These are phyloP conservation scores for Andrena chrysosceles DNA, from an alignment of 2,888 invertebrate genomes.

Conservation along the genomic window DNA sequence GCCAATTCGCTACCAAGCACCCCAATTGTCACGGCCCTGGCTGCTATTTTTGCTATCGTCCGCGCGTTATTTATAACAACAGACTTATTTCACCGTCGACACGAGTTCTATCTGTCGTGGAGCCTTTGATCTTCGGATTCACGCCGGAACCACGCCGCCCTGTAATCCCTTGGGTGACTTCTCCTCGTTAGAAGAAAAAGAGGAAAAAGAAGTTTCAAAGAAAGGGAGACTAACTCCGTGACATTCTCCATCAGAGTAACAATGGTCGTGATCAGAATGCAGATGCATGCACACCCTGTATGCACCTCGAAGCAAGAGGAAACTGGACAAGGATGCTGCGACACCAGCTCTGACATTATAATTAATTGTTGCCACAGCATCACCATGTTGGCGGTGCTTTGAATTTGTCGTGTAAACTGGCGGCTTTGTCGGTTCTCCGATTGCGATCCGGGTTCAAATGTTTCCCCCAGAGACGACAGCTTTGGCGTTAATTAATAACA, in stretches of 20 bases:
- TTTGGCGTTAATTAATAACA: slow-evolving; percentile 20
- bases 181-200: background rate
- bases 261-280: too few species aligned
- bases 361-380: background rate
- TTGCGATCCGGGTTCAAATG: slow-evolving; percentile 19
- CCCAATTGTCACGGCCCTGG: slow-evolving; percentile 78
- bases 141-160: slow-evolving; percentile 37
- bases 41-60: slow-evolving; percentile 80
- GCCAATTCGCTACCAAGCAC: slow-evolving; percentile 26
- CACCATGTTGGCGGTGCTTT: background rate
- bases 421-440: slow-evolving; percentile 7
- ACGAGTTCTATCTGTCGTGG: slow-evolving; percentile 56
- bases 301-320: too few species aligned
- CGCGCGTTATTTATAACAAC: slow-evolving; percentile 79
- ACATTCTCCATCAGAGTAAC: background rate
- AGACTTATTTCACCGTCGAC: slow-evolving; percentile 66
- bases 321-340: too few species aligned
- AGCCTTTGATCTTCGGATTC: slow-evolving; percentile 55
- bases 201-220: background rate
- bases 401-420: slow-evolving; percentile 5
- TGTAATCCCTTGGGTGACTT: background rate
- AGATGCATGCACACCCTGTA: too few species aligned
- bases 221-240: background rate
- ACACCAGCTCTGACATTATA: background rate
- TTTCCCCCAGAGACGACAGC: background rate